phyloP scores from a whole-genome alignment of 1,140 invertebrate genomes.

The Cyclargus thomasi region DNA sequence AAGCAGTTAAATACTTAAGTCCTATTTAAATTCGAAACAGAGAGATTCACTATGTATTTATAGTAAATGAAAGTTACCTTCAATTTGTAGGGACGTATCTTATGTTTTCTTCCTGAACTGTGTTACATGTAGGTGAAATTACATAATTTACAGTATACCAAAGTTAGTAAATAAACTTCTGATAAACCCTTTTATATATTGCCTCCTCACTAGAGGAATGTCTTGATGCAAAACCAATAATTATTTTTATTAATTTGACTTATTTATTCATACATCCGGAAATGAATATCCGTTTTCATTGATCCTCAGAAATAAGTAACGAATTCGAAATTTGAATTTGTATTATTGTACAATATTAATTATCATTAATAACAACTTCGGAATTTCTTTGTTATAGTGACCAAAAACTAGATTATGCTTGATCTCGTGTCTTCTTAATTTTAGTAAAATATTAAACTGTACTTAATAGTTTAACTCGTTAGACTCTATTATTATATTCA shows the following conservation, averaged over 20 bases:
- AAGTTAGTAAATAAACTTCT: conserved; percentile 68
- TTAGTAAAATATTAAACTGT: no score
- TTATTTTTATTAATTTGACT: background rate
- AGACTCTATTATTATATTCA: no score
- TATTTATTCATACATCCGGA: no score
- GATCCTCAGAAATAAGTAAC: no score
- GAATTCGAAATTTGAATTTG: no score
- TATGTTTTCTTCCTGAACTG: conserved; percentile 45
- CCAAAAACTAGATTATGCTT: no score
- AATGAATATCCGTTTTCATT: no score
- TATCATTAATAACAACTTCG: no score
- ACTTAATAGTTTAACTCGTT: no score
- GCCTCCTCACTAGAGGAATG: conserved; percentile 20
- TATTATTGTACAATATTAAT: no score
- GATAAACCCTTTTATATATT: conserved; percentile 20
- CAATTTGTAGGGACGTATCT: conserved; percentile 52
- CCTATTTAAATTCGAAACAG: conserved; percentile 27
- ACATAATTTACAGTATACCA: conserved; percentile 69
- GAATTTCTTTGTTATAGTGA: no score
- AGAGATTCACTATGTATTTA: conserved; percentile 47
- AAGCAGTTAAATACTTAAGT: conserved; percentile 13
- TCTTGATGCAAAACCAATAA: conserved; percentile 18
- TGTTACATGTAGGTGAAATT: conserved; percentile 46
- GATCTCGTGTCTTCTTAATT: no score
- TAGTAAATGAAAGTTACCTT: conserved; percentile 67